Conservation (phyloP, 2,888 invertebrate species). For the Dioctria rufipes region DNA sequence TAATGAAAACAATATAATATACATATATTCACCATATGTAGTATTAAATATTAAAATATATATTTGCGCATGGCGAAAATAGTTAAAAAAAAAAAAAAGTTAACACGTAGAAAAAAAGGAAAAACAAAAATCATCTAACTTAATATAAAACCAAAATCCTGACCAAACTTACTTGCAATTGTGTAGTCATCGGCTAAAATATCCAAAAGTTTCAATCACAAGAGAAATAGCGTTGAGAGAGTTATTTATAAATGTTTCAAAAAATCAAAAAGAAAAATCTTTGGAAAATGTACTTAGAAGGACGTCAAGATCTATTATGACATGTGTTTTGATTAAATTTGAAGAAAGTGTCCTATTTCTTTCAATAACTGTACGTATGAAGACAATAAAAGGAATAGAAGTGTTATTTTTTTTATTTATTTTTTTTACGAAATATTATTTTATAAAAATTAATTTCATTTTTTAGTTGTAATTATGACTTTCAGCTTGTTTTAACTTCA, state of each 20-base stretch:
- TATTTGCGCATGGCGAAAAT: neutral
- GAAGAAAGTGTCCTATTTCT: neutral
- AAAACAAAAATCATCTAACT: constrained; percentile 53
- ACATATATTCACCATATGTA: neutral
- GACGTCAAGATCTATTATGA: neutral
- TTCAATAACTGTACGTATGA: neutral
- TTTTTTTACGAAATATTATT: too few relatives aligned
- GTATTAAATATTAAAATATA: constrained; percentile 30
- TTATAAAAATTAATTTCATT: too few relatives aligned
- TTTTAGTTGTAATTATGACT: too few relatives aligned
- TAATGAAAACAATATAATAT: neutral
- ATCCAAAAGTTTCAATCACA: constrained; percentile 39
- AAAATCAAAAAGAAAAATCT: constrained; percentile 10
- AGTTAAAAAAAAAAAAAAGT: constrained; percentile 58
- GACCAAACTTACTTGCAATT: constrained; percentile 76
- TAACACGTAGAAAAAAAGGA: constrained; percentile 51
- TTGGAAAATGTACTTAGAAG: neutral
- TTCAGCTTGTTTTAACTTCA: too few relatives aligned
- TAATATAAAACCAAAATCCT: constrained; percentile 60
- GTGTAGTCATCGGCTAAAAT: constrained; percentile 76
- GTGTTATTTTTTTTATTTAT: too few relatives aligned
- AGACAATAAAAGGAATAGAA: neutral
- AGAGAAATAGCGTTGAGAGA: constrained; percentile 39
- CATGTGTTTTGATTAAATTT: neutral
- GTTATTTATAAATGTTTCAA: constrained; percentile 29